These are phyloP conservation scores for Scaptomyza flava DNA, from an alignment of 2,888 invertebrate species.

Conservation along the genomic window DNA sequence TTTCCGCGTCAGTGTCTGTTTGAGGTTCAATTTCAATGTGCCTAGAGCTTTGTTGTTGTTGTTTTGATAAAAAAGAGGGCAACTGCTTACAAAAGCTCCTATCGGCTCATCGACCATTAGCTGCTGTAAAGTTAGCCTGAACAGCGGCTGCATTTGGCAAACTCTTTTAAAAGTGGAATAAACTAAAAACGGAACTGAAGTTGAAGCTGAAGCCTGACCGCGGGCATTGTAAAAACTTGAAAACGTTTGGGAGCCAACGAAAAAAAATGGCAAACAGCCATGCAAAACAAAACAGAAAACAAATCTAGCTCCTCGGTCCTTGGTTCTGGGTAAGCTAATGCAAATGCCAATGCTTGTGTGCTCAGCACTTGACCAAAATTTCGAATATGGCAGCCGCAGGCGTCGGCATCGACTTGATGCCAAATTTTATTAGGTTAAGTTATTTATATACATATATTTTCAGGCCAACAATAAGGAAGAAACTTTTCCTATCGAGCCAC, in stretches of 20 bases:
- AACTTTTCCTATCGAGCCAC: too few relatives aligned
- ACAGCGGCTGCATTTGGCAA: slow-evolving; percentile 5
- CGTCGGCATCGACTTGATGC: slow-evolving; percentile 40
- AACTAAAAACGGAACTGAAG: background rate
- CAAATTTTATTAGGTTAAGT: slow-evolving; percentile 75
- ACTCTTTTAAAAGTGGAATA: slow-evolving; percentile 20
- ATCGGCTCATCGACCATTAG: slow-evolving; percentile 63
- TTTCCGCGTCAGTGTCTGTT: slow-evolving; percentile 11
- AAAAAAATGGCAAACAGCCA: slow-evolving; percentile 54
- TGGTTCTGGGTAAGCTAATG: slow-evolving; percentile 56
- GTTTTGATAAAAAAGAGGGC: slow-evolving; percentile 33
- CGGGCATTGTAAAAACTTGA: slow-evolving; percentile 33
- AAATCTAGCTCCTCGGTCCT: slow-evolving; percentile 5
- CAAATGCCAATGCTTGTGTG: slow-evolving; percentile 56
- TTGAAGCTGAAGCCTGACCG: slow-evolving; percentile 16
- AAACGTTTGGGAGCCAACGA: slow-evolving; percentile 38
- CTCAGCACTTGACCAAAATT: slow-evolving; percentile 48
- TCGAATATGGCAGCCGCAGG: slow-evolving; percentile 38
- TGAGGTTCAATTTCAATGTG: slow-evolving; percentile 51
- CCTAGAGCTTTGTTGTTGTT: slow-evolving; percentile 5
- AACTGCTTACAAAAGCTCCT: slow-evolving; percentile 49
- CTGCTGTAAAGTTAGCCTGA: slow-evolving; percentile 53
- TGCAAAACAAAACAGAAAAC: slow-evolving; percentile 30
- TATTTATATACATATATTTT: slow-evolving; percentile 65
- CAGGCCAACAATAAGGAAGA: too few relatives aligned